These are phyloP conservation scores for Dunckerocampus dactyliophorus DNA, from an alignment of 2,113 vertebrate species.

Conservation along the genomic window DNA sequence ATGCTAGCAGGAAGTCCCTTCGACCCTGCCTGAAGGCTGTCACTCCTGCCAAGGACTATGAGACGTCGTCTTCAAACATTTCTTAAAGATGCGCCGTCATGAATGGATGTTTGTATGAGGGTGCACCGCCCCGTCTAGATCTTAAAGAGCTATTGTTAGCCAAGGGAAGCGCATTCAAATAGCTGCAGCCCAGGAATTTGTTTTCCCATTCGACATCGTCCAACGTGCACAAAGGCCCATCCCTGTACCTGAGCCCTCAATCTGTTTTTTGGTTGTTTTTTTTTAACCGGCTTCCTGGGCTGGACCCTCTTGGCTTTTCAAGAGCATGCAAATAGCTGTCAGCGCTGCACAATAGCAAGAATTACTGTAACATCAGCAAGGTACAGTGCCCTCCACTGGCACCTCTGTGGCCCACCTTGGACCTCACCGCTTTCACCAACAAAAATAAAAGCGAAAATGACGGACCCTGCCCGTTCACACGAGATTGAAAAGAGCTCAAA, in stretches of 20 bases:
- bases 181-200: slow-evolving; percentile 68
- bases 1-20: slow-evolving; percentile 23
- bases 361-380: slow-evolving; percentile 47
- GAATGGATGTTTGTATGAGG: slow-evolving; percentile 53
- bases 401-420: slow-evolving; percentile 34
- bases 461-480: neutral
- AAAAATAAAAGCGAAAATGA: neutral
- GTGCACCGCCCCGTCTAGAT: slow-evolving; percentile 52
- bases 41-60: slow-evolving; percentile 7
- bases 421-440: neutral
- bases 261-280: slow-evolving; percentile 17
- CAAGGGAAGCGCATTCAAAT: slow-evolving; percentile 72
- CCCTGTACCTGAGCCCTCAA: slow-evolving; percentile 69
- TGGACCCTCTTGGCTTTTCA: slow-evolving; percentile 67
- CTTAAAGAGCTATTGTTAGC: slow-evolving; percentile 67
- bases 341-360: slow-evolving; percentile 22
- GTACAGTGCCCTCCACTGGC: slow-evolving; percentile 42
- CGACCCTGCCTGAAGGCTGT: slow-evolving; percentile 32
- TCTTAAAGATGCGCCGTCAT: slow-evolving; percentile 13
- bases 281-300: slow-evolving; percentile 72
- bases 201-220: slow-evolving; percentile 72
- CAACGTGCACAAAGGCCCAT: slow-evolving; percentile 64
- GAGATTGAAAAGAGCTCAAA: neutral
- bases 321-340: slow-evolving; percentile 69
- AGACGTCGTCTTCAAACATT: neutral